phyloP scores from a whole-genome alignment of 2,113 vertebrate species.

The Ranitomeya variabilis region DNA sequence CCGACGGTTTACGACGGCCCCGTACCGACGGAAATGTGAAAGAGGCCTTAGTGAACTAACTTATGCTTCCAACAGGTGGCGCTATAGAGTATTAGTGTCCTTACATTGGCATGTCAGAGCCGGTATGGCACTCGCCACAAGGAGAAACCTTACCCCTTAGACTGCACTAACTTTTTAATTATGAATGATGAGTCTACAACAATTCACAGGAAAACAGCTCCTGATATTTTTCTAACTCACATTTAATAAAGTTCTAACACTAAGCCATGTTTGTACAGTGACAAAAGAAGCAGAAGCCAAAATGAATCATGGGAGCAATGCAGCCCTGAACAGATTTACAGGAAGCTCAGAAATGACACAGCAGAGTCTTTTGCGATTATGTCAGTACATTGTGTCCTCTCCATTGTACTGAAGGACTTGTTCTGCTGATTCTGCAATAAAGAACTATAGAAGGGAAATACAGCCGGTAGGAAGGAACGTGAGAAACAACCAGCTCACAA shows the following conservation, averaged over 20 bases:
- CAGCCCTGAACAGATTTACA: background rate
- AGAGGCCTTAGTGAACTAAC: too few relatives aligned
- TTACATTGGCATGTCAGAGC: too few relatives aligned
- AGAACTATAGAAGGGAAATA: background rate
- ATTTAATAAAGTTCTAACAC: background rate
- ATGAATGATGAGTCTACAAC: background rate
- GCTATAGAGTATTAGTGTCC: too few relatives aligned
- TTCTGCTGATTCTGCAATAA: slow-evolving; percentile 21
- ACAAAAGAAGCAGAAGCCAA: background rate
- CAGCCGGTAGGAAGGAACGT: background rate
- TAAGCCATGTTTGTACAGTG: background rate
- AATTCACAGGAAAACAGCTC: background rate
- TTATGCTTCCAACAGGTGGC: too few relatives aligned
- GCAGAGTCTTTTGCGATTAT: background rate
- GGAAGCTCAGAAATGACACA: slow-evolving; percentile 11
- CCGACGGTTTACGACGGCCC: too few relatives aligned
- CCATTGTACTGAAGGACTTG: background rate
- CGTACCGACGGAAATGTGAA: too few relatives aligned
- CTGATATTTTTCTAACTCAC: background rate
- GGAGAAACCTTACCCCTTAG: too few relatives aligned
- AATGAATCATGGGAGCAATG: background rate
- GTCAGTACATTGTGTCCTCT: slow-evolving; percentile 32
- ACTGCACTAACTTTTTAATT: background rate
- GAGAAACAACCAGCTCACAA: background rate
- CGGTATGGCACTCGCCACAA: too few relatives aligned